These are phyloP conservation scores for Nysson spinosus DNA, from an alignment of 2,888 invertebrate species.

Conservation along the genomic window DNA sequence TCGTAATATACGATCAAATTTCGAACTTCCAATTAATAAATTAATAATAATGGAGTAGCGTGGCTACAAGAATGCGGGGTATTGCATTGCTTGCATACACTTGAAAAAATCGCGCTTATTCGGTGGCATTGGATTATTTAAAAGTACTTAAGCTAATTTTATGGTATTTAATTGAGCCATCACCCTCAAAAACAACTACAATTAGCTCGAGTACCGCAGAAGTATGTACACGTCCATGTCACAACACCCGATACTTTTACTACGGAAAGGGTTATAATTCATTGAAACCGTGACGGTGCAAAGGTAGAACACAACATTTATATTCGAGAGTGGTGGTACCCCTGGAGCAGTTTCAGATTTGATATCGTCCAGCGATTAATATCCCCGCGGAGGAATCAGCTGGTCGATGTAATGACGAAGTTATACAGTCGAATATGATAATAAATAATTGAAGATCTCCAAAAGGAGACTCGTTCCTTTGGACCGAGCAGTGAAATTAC, in stretches of 20 bases:
- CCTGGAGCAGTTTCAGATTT: constrained; percentile 32
- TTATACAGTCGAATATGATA: constrained; percentile 53
- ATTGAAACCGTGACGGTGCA: constrained; percentile 8
- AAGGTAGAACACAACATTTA: constrained; percentile 30
- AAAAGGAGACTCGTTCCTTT: constrained; percentile 24
- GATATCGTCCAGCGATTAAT: constrained; percentile 55
- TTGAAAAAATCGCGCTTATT: no score
- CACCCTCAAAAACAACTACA: constrained; percentile 22
- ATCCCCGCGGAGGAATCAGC: constrained; percentile 40
- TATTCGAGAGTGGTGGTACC: constrained; percentile 27
- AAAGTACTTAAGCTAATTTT: no score
- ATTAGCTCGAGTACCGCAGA: background rate
- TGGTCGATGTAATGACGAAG: constrained; percentile 34
- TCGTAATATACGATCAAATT: no score
- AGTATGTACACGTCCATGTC: constrained; percentile 4
- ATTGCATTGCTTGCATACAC: no score
- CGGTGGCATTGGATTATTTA: no score
- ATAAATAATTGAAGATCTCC: constrained; percentile 68
- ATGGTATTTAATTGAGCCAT: constrained; percentile 23
- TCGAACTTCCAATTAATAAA: no score
- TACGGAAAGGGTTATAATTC: constrained; percentile 20
- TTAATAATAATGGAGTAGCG: no score
- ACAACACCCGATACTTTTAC: constrained; percentile 15
- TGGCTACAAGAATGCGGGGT: no score
- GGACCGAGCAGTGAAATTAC: constrained; percentile 18